Conservation (phyloP, 1,140 invertebrate species). For the Leptoteleia sp. region DNA sequence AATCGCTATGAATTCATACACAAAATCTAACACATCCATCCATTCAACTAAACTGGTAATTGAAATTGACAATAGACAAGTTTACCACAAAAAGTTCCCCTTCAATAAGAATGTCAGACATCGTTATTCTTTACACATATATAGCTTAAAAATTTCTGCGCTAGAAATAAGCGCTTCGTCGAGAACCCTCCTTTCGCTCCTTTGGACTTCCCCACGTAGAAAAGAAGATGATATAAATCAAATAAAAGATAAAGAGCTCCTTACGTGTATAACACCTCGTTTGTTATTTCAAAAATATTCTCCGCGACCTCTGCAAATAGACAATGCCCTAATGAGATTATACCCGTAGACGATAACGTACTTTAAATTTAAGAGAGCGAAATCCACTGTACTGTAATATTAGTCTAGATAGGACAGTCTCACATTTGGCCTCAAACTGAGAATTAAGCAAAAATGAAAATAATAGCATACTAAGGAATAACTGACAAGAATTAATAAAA, state of each 20-base stretch:
- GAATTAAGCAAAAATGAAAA: conserved; percentile 27
- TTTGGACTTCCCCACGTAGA: conserved; percentile 39
- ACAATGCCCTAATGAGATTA: conserved; percentile 55
- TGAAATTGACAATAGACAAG: conserved; percentile 23
- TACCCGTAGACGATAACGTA: conserved; percentile 43
- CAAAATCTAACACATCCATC: conserved; percentile 19
- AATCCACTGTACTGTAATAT: conserved; percentile 43
- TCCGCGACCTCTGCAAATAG: conserved; percentile 44
- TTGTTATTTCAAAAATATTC: conserved; percentile 44
- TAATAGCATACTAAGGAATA: conserved; percentile 18
- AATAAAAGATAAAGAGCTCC: conserved; percentile 37
- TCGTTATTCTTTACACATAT: conserved; percentile 17
- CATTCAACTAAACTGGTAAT: conserved; percentile 19
- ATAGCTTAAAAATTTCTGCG: conserved; percentile 9
- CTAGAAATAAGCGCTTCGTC: conserved; percentile 19
- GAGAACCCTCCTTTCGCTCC: conserved; percentile 48
- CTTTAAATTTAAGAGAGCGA: conserved; percentile 36
- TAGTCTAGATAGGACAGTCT: conserved; percentile 57
- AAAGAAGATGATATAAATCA: conserved; percentile 30
- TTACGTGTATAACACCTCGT: conserved; percentile 39
- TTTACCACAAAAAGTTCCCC: conserved; percentile 7
- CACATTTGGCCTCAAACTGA: conserved; percentile 59
- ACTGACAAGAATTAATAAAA: too few relatives aligned
- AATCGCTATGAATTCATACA: not conserved
- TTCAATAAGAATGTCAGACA: not conserved